Evolutionary conservation across 2,113 vertebrate genomes (phyloP), one percentile per base, ranked within the genome.

Genomic region (Xenopus borealis): DNA sequence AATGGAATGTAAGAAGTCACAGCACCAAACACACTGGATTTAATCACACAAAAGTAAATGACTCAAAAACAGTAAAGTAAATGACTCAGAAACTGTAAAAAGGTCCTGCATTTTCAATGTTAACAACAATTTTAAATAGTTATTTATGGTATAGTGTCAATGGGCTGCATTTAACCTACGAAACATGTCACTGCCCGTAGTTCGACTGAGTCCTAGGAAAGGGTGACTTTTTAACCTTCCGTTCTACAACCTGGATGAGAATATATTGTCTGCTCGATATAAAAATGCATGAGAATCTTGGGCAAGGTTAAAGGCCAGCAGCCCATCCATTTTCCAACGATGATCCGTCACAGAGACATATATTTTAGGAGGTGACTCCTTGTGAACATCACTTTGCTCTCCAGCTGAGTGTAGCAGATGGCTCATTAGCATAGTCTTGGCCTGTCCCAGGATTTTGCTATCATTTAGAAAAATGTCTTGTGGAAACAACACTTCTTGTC

Each of bases 341-440:
- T 95, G 93, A 94, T 97, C 94, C 95, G 92, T 90, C 89, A 88
- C 87, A 85, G 82, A 91, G 93, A 92, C 90, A 92, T 91, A 91
- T 91, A 91, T 91, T 91, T 92, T 88, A 87, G 88, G 84, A 82
- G 81, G 87, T 83, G 88, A 83, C 82, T 74, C 81, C 85, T 79
- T 80, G 80, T 78, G 59, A 80, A 83, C 82, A 81, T 86, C 88
- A 89, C 78, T 84, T 85, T 85, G 88, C 86, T 87, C 87, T 88
- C 79, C 89, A 89, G 85, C 85, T 85, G 90, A 89, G 90, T 90
- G 89, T 91, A 91, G 92, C 89, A 94, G 94, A 92, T 95, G 94
- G 92, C 87, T 93, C 93, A 94, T 94, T 94, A 94, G 85, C 88
- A 89, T 87, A 82, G 87, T 80, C 87, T 82, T 85, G 87, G 80